These are phyloP conservation scores for Anguilla japonica DNA, from an alignment of 2,113 vertebrate species.

Conservation along the genomic window DNA sequence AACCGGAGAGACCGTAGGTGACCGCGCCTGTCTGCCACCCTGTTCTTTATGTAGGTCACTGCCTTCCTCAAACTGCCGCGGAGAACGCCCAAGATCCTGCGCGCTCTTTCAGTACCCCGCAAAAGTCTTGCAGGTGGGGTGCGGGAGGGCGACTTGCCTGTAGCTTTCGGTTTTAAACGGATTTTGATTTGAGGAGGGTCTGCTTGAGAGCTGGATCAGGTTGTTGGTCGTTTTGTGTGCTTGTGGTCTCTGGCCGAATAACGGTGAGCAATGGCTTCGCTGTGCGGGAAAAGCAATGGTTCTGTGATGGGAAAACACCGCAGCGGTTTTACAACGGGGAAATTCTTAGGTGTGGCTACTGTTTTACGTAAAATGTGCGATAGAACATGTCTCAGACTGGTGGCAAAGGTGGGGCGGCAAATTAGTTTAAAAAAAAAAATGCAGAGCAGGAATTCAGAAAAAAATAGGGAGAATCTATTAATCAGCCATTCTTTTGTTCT, in stretches of 20 bases:
- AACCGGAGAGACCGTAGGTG: background rate
- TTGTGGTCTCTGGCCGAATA: background rate
- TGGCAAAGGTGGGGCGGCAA: background rate
- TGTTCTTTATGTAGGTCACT: background rate
- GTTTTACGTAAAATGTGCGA: background rate
- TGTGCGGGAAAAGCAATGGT: too few relatives aligned
- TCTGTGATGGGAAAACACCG: too few relatives aligned
- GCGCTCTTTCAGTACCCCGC: background rate
- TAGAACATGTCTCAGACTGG: background rate
- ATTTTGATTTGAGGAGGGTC: background rate
- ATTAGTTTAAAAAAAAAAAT: background rate
- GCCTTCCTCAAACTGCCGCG: background rate
- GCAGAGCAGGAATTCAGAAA: background rate
- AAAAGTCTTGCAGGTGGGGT: background rate
- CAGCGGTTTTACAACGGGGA: too few relatives aligned
- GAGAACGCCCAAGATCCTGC: background rate
- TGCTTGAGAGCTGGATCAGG: background rate
- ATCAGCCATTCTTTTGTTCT: background rate
- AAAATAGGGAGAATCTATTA: background rate
- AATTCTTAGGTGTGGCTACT: background rate
- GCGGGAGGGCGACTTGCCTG: background rate
- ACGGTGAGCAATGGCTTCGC: background rate
- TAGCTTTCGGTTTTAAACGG: background rate
- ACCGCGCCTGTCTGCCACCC: background rate
- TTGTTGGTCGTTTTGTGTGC: background rate